Base-by-base conservation (phyloP, 2,888 invertebrate species). In the Limulus polyphemus region DNA sequence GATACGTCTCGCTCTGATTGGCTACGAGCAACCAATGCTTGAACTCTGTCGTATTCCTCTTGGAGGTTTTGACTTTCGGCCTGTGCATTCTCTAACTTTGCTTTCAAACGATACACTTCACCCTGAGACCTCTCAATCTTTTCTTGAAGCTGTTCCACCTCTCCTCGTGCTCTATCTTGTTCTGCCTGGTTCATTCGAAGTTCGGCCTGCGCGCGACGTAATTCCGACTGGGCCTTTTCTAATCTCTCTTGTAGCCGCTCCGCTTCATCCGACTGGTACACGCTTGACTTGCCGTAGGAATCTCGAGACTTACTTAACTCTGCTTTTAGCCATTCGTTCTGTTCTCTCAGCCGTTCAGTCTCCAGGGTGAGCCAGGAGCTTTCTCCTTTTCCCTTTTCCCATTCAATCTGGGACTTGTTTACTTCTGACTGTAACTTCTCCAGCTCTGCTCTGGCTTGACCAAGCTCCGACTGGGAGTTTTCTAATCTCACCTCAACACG, bases 61-160 rank as follows among this genome's bases (percentile, higher is more conserved):
- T 90, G 87, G 70, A 93, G 81, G 75, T 90, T 91, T 74, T 92
- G 91, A 75, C 91, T 90, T 78, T 94, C 93, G 64, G 89, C 89
- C 80, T 92, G 91, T 76, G 92, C 91, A 80, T 93, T 93, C 80
- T 93, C 93, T 73, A 93, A 81, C 75, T 92, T 87, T 54, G 93
- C 93, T 77, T 93, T 93, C 71, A 93, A 81, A 76, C 93, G 85
- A 75, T 93, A 93, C 50, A 94, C 91, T 77, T 94, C 93, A 65
- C 93, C 93, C 77, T 93, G 93, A 62, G 90, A 90, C 79, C 92
- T 91, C 76, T 93, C 93, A 67, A 93, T 78, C 79, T 93, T 93
- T 73, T 93, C 93, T 75, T 93, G 93, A 63, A 92, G 79, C 14
- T 85, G 87, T 57, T 88, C 83, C 0, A 90, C 86, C 58, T 73